phyloP scores from a whole-genome alignment of 2,888 invertebrate species.

The Heliconius aoede region DNA sequence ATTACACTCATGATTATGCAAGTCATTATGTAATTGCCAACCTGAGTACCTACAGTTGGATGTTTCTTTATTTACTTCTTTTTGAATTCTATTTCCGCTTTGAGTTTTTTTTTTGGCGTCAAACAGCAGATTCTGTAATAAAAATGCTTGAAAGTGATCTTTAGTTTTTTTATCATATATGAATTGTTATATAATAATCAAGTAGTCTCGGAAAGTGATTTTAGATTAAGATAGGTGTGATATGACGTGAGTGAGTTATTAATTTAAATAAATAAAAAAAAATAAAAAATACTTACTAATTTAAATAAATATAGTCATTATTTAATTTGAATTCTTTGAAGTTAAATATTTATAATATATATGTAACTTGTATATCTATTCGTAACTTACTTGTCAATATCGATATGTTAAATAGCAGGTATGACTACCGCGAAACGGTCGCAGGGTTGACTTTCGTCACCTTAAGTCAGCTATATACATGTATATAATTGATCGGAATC shows the following conservation, averaged over 20 bases:
- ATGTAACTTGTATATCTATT: neutral
- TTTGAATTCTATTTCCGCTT: neutral
- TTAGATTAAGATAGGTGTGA: neutral
- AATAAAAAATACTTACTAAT: too few relatives aligned
- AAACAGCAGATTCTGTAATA: neutral
- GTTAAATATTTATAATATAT: too few relatives aligned
- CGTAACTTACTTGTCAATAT: neutral
- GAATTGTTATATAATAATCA: neutral
- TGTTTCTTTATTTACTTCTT: neutral
- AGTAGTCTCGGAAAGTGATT: neutral
- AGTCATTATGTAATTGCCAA: neutral
- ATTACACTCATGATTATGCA: slow-evolving; percentile 14
- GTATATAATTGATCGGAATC: too few relatives aligned
- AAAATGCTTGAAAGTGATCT: neutral
- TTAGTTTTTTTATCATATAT: neutral
- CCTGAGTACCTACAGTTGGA: neutral
- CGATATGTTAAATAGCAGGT: neutral
- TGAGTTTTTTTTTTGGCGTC: neutral
- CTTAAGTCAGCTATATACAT: too few relatives aligned
- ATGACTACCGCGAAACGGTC: too few relatives aligned
- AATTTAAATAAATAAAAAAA: too few relatives aligned
- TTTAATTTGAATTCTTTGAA: too few relatives aligned
- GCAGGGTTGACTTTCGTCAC: too few relatives aligned
- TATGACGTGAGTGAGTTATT: neutral
- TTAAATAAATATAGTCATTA: too few relatives aligned